Evolutionary conservation across 2,888 invertebrate species (phyloP).

Genomic region (Apamea epomidion): DNA sequence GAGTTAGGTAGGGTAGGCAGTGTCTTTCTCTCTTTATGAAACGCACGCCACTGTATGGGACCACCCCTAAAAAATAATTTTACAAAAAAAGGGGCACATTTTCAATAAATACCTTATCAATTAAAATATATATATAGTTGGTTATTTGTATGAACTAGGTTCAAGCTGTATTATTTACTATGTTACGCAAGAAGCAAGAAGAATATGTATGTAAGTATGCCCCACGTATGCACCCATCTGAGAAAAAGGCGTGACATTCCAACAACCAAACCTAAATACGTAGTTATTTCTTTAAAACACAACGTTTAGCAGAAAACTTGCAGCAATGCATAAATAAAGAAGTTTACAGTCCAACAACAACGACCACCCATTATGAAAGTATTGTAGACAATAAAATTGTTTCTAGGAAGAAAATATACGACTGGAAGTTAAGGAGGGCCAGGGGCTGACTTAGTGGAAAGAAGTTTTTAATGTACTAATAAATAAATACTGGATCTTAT

Average conservation of each 20-base stretch:
- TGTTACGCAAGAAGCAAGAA: too few species aligned
- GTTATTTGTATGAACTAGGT: too few species aligned
- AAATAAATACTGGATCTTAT: conserved; percentile 20
- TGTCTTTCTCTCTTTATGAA: too few species aligned
- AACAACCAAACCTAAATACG: background rate
- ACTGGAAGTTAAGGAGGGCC: conserved; percentile 7
- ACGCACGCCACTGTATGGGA: too few species aligned
- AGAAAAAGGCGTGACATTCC: background rate
- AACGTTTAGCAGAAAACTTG: conserved; percentile 14
- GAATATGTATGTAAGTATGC: too few species aligned
- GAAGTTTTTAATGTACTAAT: conserved; percentile 33
- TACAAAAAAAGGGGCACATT: too few species aligned
- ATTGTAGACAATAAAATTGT: conserved; percentile 41
- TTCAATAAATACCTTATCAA: too few species aligned
- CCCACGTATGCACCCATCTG: too few species aligned
- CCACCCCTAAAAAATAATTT: too few species aligned
- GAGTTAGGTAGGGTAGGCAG: too few species aligned
- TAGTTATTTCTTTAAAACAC: conserved; percentile 8
- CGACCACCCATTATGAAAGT: conserved; percentile 27
- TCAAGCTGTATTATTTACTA: too few species aligned
- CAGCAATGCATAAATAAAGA: conserved; percentile 39
- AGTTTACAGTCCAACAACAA: conserved; percentile 18
- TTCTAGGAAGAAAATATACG: conserved; percentile 35
- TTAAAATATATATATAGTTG: too few species aligned
- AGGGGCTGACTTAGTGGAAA: background rate